Evolutionary conservation across 2,888 invertebrate genomes (phyloP), one percentile per base, ranked within the genome.

Genomic region (Scaptomyza parva): DNA sequence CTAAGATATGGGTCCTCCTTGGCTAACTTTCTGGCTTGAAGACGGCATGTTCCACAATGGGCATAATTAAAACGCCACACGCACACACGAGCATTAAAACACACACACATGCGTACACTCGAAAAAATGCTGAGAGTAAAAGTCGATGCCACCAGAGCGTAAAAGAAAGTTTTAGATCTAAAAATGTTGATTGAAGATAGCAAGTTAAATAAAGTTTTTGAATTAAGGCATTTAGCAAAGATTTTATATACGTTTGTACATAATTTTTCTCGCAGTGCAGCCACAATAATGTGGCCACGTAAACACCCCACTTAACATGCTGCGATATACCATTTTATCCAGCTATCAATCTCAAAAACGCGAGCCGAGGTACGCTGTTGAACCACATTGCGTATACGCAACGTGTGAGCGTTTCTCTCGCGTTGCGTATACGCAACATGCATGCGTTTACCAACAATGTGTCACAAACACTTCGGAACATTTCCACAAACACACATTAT

Each of bases 261-360:
- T 4, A 0, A 18, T 6, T 3, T 11, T 45, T 30, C 20, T 6
- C 3, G 3, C 47, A 20, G 47, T 47, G 47, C 18, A 20, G n/a
- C 5, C 18, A 28, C 39, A 20, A 39, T 20, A 24, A 37, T 50
- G 41, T 53, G 62, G 63, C 58, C 51, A 71, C 71, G 73, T 70
- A 83, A 79, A 70, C 80, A 76, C 59, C 8, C 63, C 71, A 83
- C 80, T 82, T 77, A 87, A 86, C 88, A 78, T 74, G 68, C 77
- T 68, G 76, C 68, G 63, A 72, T 86, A 82, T 85, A 74, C 67
- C 73, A 86, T 86, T 86, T 88, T 82, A 88, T 77, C 73, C 83
- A 62, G 76, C 75, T 69, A 85, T 86, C 86, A 88, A 76, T 71
- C 67, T 77, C 65, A 55, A 61, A 65, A 76, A 67, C 63, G 70